Evolutionary conservation across 2,797 vertebrate species (phyloP), one percentile per base, ranked within the genome.

Genomic region (Balearica regulorum): DNA sequence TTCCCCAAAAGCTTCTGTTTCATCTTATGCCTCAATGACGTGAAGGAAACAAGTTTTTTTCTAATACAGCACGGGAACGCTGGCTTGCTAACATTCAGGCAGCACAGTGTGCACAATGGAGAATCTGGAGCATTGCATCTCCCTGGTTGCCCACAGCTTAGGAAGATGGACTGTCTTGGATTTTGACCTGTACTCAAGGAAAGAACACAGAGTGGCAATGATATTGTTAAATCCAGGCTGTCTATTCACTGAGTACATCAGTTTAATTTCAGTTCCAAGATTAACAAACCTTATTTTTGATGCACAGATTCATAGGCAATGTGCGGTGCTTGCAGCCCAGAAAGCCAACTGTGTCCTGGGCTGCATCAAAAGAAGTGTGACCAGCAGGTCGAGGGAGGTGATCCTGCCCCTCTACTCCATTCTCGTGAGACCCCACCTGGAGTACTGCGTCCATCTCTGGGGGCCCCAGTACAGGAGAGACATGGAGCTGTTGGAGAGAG

Each of bases 191-290:
- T 60, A 22, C 43, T 77, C 21, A 70, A 82, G 11, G 33, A 76
- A 89, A 65, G 18, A 89, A 55, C 62, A 54, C 5, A 35, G 20
- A 57, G 9, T 33, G 31, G 18, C 28, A 92, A 79, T 21, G 53
- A n/a, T 29, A 61, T 17, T 76, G 71, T 82, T 85, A 82, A 87
- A 89, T 93, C 43, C 46, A 87, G 44, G 57, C 53, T 66, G 13
- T 39, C 33, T 49, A 13, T 80, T 84, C 75, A 73, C 18, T 61
- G 35, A 86, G 65, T 26, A 81, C 4, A 44, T 80, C 46, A 66
- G 25, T 82, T 92, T 84, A 71, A 85, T 96, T 83, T 91, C 62
- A 83, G 26, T 72, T 57, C 29, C 54, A 78, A 91, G 57, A 87
- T 51, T 65, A 91, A 88, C 33, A 58, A 83, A 69, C 22, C 6